Percentiles rank a stretch among this genome's conserved stretches.
Conservation (phyloP, 2,113 vertebrate species). For the Riparia riparia region DNA sequence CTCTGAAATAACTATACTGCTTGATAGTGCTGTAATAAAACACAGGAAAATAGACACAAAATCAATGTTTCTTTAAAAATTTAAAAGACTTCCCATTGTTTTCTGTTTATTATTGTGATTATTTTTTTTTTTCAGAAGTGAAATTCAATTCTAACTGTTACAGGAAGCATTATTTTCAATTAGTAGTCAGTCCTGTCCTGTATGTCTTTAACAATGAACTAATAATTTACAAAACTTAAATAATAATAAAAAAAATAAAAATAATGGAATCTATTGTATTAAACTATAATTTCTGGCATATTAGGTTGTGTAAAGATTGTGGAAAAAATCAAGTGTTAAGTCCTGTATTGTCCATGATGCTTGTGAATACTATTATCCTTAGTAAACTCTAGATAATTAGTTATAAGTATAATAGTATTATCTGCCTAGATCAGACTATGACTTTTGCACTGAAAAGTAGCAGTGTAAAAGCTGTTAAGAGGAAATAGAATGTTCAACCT, state of each 20-base stretch:
- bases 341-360: background rate
- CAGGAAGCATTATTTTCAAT: background rate
- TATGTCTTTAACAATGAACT: background rate
- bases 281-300: background rate
- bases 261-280: background rate
- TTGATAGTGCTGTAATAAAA: constrained; percentile 68
- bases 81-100: constrained; percentile 22
- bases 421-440: background rate
- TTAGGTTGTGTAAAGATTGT: background rate
- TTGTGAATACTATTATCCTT: background rate
- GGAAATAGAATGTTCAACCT: background rate
- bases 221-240: background rate
- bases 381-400: background rate
- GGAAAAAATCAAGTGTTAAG: background rate
- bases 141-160: background rate
- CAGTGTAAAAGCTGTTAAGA: background rate
- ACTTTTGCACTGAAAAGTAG: background rate
- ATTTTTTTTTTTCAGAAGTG: background rate
- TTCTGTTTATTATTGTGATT: constrained; percentile 45
- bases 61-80: constrained; percentile 56
- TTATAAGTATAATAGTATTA: background rate
- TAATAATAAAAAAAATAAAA: background rate
- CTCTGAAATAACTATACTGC: constrained; percentile 58
- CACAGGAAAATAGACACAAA: constrained; percentile 51
- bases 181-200: background rate